Base-by-base conservation (phyloP, 2,113 vertebrate species). In the Corapipo altera region DNA sequence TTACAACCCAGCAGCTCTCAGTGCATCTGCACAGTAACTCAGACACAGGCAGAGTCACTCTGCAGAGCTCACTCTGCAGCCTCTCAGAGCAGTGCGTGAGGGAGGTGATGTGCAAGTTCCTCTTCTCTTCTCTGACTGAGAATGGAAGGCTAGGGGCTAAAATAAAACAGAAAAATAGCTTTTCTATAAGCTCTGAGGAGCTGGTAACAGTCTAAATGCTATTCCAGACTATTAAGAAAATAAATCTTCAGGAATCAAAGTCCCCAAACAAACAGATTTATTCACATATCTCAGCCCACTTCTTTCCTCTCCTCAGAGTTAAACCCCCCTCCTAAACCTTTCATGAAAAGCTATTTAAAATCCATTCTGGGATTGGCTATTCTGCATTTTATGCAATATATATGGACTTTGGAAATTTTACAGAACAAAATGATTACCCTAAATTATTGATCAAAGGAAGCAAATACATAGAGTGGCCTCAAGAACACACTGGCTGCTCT, bases 401-500 rank as follows among this genome's bases (percentile, higher is more conserved):
- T 44, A 85, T 33, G 23, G 87, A 72, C 77, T 74, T 7, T 5
- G 24, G 62, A 82, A 78, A 64, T 85, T 49, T 85, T 78, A 61
- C 58, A 93, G 89, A 91, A 92, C 91, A 95, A 95, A 95, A 89
- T 70, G 84, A 93, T 96, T 89, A 82, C 66, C 65, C 81, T 91
- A 28, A 92, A 92, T 95, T 84, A 86, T 92, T 87, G 80, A 95
- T 93, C 94, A 95, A 95, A 96, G 91, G 86, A 15, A 91, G 52
- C 43, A 44, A 83, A 39, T 32, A 35, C 6, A 44, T 22, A 5
- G 19, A 71, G 73, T 5, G 55, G 48, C 76, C 51, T 75, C 51
- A 24, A 13, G 85, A 59, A 24, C 3, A 2, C 2, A 6, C 0
- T 11, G 80, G 70, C 86, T 85, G 76, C 83, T 59, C 12, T 0